Evolutionary conservation across 1,140 invertebrate genomes (phyloP).

Genomic region (Aethina tumida): DNA sequence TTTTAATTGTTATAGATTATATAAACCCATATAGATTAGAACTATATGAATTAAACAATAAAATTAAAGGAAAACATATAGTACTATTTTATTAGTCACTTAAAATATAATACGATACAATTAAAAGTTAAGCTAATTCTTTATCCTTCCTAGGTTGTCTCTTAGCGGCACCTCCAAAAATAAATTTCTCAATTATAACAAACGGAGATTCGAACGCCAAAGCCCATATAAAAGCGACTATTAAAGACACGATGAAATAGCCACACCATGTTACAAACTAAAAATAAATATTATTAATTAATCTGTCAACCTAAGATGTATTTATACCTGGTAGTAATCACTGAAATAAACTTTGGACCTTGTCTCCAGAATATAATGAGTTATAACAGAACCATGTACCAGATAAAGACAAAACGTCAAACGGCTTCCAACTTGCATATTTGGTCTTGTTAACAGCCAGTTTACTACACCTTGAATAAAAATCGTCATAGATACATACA

Average conservation of each 20-base stretch:
- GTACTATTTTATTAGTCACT: too few species aligned
- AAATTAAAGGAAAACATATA: too few species aligned
- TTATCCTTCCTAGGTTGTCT: too few species aligned
- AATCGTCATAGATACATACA: too few species aligned
- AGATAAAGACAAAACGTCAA: constrained; percentile 27
- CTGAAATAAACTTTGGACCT: constrained; percentile 12
- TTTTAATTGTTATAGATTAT: too few species aligned
- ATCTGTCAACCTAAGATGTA: neutral
- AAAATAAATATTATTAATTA: constrained; percentile 7
- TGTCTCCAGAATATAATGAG: constrained; percentile 3
- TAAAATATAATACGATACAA: too few species aligned
- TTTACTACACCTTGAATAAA: constrained; percentile 22
- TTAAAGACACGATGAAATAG: constrained; percentile 10
- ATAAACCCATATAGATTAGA: too few species aligned
- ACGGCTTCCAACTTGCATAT: constrained; percentile 21
- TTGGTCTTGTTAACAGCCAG: constrained; percentile 18
- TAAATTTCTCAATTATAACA: constrained; percentile 12
- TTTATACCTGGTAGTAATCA: constrained; percentile 13
- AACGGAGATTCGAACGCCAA: constrained; percentile 19
- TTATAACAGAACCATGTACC: constrained; percentile 15
- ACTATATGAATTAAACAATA: too few species aligned
- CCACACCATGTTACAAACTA: constrained; percentile 16
- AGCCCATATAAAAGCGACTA: constrained; percentile 10
- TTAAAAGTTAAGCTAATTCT: neutral
- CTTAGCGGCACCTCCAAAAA: constrained; percentile 7